phyloP scores from a whole-genome alignment of 1,140 invertebrate species.

The Theocolax elegans region DNA sequence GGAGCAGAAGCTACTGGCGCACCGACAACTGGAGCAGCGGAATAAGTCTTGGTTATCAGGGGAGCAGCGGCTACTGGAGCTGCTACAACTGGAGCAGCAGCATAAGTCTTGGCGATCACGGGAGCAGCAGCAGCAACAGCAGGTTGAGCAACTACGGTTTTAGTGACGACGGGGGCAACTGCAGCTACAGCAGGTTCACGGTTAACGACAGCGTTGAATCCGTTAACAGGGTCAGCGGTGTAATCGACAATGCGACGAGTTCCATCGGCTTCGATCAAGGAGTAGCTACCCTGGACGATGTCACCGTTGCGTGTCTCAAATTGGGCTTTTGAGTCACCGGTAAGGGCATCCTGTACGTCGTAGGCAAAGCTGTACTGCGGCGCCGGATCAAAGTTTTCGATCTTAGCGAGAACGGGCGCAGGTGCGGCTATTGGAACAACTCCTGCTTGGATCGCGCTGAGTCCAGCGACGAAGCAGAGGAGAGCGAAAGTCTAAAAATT shows the following conservation, averaged over 20 bases:
- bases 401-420: slow-evolving; percentile 53
- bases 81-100: slow-evolving; percentile 22
- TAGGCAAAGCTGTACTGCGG: slow-evolving; percentile 67
- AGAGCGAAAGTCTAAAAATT: slow-evolving; percentile 42
- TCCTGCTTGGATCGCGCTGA: slow-evolving; percentile 41
- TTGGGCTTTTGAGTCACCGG: slow-evolving; percentile 68
- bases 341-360: slow-evolving; percentile 65
- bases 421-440: slow-evolving; percentile 48
- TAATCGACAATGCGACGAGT: slow-evolving; percentile 73
- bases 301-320: slow-evolving; percentile 68
- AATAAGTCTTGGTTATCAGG: too few species aligned
- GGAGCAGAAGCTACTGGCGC: not conserved
- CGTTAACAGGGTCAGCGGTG: slow-evolving; percentile 71
- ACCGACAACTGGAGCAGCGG: slow-evolving; percentile 36
- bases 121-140: slow-evolving; percentile 34
- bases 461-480: slow-evolving; percentile 28
- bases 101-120: slow-evolving; percentile 38
- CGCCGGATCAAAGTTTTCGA: slow-evolving; percentile 52
- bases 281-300: slow-evolving; percentile 68
- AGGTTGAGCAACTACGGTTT: slow-evolving; percentile 43
- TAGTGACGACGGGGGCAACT: slow-evolving; percentile 35
- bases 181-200: slow-evolving; percentile 65
- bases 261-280: slow-evolving; percentile 67
- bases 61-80: slow-evolving; percentile 48
- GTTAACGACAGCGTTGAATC: slow-evolving; percentile 75